Percentiles rank a stretch among this genome's conserved stretches.
phyloP scores from a whole-genome alignment of 2,888 invertebrate genomes.

The Calameuta filiformis region DNA sequence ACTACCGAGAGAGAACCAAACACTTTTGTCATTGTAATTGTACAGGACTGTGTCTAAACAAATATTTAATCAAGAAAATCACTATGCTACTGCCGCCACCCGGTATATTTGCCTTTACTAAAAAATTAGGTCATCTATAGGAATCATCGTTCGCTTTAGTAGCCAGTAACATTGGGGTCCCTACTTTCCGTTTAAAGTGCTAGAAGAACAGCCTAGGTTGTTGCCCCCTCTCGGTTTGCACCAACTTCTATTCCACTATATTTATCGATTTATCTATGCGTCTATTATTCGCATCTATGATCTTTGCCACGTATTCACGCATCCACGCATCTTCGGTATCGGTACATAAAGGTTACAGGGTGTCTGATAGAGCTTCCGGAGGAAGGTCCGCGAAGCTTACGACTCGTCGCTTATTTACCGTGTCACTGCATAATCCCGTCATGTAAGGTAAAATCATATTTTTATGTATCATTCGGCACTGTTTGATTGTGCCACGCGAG shows the following conservation, averaged over 20 bases:
- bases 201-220: conserved; percentile 77
- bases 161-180: conserved; percentile 64
- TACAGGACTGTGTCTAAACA: conserved; percentile 50
- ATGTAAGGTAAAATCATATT: not conserved
- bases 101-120: conserved; percentile 51
- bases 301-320: not conserved
- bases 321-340: conserved; percentile 16
- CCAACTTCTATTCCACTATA: conserved; percentile 44
- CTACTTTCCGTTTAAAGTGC: conserved; percentile 72
- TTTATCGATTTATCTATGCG: conserved; percentile 45
- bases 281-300: not conserved
- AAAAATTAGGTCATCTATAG: conserved; percentile 41
- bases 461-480: too few species aligned
- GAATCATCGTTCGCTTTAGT: conserved; percentile 29
- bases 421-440: not conserved
- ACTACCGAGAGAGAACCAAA: conserved; percentile 76
- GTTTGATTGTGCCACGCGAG: too few species aligned
- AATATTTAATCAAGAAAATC: conserved; percentile 33
- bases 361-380: conserved; percentile 40
- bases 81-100: conserved; percentile 64
- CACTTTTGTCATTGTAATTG: conserved; percentile 54
- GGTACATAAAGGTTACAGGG: conserved; percentile 41
- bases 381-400: conserved; percentile 6
- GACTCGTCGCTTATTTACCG: not conserved
- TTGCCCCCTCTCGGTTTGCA: conserved; percentile 64